Evolutionary conservation across 2,888 invertebrate species (phyloP).

Genomic region (Proisotoma minuta): DNA sequence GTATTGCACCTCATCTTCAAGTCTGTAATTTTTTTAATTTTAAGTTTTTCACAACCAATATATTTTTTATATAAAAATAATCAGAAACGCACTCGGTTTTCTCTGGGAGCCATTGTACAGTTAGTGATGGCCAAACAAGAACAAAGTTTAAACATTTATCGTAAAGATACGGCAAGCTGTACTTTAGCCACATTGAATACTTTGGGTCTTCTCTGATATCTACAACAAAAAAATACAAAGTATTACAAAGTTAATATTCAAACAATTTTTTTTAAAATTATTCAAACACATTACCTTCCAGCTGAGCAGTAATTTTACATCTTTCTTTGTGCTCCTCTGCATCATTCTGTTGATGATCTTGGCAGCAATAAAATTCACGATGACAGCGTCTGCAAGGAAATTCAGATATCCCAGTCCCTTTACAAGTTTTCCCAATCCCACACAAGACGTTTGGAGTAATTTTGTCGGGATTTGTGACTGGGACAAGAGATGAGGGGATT

Average conservation of each 20-base stretch:
- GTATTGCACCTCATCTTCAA: too few relatives aligned
- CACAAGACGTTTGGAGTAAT: too few relatives aligned
- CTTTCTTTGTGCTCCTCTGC: constrained; percentile 13
- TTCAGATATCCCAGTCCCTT: not conserved
- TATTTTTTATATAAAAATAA: too few relatives aligned
- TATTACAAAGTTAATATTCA: not conserved
- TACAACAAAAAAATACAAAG: constrained; percentile 4
- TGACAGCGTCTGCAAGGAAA: constrained; percentile 28
- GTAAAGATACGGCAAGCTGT: constrained; percentile 21
- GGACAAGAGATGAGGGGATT: too few relatives aligned
- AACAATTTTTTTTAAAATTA: not conserved
- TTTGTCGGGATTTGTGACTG: too few relatives aligned
- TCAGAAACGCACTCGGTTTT: constrained; percentile 17
- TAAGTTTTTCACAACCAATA: too few relatives aligned
- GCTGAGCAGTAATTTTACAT: constrained; percentile 21
- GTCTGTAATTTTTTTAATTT: too few relatives aligned
- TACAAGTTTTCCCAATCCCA: not conserved
- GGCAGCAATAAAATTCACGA: constrained; percentile 22
- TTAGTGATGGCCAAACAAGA: constrained; percentile 27
- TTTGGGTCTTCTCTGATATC: constrained; percentile 15
- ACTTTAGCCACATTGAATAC: constrained; percentile 21
- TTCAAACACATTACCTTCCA: constrained; percentile 22
- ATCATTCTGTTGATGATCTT: constrained; percentile 18
- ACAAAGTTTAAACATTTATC: constrained; percentile 25
- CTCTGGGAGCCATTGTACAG: constrained; percentile 25